A percentile compares a stretch with the other conserved stretches of the same genome.
Evolutionary conservation across 2,797 vertebrate species (phyloP).

Genomic region (Hipposideros larvatus): DNA sequence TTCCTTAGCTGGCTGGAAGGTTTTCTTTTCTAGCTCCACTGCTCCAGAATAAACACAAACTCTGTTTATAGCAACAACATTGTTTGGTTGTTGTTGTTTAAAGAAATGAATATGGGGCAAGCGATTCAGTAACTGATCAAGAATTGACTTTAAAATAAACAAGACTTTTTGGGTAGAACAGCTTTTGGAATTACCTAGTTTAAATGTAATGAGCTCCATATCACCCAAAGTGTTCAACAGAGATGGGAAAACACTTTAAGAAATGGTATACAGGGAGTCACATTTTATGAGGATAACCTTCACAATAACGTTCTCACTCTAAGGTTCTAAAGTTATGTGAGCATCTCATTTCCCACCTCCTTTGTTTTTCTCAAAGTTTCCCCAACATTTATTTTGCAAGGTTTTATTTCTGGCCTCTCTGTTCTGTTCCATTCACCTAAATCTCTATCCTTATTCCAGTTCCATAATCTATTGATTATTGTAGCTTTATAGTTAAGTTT

Average conservation of each 20-base stretch:
- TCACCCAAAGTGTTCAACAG: neutral
- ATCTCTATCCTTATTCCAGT: neutral
- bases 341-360: neutral
- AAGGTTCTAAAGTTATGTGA: neutral
- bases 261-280: neutral
- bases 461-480: neutral
- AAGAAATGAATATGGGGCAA: constrained; percentile 45
- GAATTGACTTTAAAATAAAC: constrained; percentile 35
- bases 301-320: neutral
- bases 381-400: neutral
- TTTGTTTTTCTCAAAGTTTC: neutral
- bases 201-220: neutral
- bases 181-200: neutral
- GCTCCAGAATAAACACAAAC: constrained; percentile 70
- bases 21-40: constrained; percentile 53
- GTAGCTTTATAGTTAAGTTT: neutral
- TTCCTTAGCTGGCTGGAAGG: neutral
- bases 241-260: constrained; percentile 5
- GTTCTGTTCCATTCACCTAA: neutral
- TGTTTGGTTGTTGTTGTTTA: constrained; percentile 32
- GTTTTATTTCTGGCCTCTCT: neutral
- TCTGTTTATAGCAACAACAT: constrained; percentile 77
- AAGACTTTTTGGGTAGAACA: neutral
- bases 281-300: neutral
- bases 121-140: constrained; percentile 61